These are phyloP conservation scores for Andrena hattorfiana DNA, from an alignment of 2,888 invertebrate genomes.

Conservation along the genomic window DNA sequence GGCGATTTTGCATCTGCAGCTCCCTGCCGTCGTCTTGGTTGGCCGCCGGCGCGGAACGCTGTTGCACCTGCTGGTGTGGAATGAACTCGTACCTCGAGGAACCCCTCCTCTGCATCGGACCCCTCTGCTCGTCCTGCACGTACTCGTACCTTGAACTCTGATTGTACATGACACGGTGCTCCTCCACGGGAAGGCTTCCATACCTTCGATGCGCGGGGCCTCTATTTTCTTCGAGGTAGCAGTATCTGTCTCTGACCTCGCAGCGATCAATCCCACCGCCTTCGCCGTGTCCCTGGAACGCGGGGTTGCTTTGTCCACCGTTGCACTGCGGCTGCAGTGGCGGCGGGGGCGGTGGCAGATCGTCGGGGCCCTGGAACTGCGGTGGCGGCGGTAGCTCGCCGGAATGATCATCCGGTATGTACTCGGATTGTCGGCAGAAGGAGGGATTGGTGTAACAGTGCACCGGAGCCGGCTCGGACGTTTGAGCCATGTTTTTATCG, in stretches of 20 bases:
- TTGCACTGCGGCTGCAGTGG: slow-evolving; percentile 73
- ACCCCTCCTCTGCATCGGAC: slow-evolving; percentile 70
- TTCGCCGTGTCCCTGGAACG: slow-evolving; percentile 73
- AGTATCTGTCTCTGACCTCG: slow-evolving; percentile 71
- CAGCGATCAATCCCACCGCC: slow-evolving; percentile 2
- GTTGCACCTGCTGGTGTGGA: slow-evolving; percentile 76
- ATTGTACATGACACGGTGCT: slow-evolving; percentile 64
- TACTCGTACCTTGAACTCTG: slow-evolving; percentile 80
- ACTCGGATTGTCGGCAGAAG: slow-evolving; percentile 92
- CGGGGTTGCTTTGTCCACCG: slow-evolving; percentile 79
- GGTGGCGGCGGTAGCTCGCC: slow-evolving; percentile 85
- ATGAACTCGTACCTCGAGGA: slow-evolving; percentile 78
- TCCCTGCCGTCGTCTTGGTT: slow-evolving; percentile 74
- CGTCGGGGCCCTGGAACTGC: slow-evolving; percentile 75
- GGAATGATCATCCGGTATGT: slow-evolving; percentile 82
- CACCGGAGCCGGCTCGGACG: slow-evolving; percentile 71
- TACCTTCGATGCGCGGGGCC: slow-evolving; percentile 71
- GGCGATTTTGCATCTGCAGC: slow-evolving; percentile 68
- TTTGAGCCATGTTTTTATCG: slow-evolving; percentile 57
- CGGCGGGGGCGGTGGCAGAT: slow-evolving; percentile 79
- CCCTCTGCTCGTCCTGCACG: slow-evolving; percentile 74
- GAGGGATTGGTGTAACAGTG: slow-evolving; percentile 92
- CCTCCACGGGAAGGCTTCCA: slow-evolving; percentile 76
- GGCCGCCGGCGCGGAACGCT: slow-evolving; percentile 73
- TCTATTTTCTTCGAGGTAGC: slow-evolving; percentile 75